Evolutionary conservation across 2,888 invertebrate genomes (phyloP).

Genomic region (Rhagophthalmus giganteus): DNA sequence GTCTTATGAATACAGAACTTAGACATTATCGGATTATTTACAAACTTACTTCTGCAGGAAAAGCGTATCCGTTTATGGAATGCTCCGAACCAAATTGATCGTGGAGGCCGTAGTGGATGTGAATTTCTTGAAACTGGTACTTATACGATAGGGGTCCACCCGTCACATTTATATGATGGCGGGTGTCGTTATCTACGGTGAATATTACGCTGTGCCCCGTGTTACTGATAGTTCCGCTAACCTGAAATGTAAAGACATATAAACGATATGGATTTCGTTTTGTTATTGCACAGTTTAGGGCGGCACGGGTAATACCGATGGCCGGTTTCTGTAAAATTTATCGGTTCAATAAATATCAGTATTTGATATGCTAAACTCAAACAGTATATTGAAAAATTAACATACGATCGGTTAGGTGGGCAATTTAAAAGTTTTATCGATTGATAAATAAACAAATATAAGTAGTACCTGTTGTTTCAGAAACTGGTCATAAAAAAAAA

Average conservation of each 20-base stretch:
- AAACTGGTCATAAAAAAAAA: no score
- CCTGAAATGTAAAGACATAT: conserved; percentile 59
- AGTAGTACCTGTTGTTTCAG: no score
- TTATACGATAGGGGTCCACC: conserved; percentile 95
- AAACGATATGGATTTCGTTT: conserved; percentile 2
- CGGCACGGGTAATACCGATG: no score
- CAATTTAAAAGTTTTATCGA: no score
- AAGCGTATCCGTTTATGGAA: conserved; percentile 92
- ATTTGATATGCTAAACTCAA: no score
- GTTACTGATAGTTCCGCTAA: conserved; percentile 87
- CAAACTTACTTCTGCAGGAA: conserved; percentile 91
- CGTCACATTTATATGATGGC: conserved; percentile 87
- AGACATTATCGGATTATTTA: conserved; percentile 1
- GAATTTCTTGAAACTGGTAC: conserved; percentile 93
- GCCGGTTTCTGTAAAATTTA: no score
- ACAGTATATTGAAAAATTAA: no score
- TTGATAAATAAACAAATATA: no score
- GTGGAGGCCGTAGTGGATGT: conserved; percentile 89
- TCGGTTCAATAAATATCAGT: no score
- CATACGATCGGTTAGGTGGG: no score
- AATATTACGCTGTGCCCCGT: conserved; percentile 95
- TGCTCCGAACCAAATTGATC: conserved; percentile 96
- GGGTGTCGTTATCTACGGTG: conserved; percentile 82
- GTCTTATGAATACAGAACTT: no score
- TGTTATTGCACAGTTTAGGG: no score